Conservation (phyloP, 2,113 vertebrate genomes). For the Syngnathoides biaculeatus region DNA sequence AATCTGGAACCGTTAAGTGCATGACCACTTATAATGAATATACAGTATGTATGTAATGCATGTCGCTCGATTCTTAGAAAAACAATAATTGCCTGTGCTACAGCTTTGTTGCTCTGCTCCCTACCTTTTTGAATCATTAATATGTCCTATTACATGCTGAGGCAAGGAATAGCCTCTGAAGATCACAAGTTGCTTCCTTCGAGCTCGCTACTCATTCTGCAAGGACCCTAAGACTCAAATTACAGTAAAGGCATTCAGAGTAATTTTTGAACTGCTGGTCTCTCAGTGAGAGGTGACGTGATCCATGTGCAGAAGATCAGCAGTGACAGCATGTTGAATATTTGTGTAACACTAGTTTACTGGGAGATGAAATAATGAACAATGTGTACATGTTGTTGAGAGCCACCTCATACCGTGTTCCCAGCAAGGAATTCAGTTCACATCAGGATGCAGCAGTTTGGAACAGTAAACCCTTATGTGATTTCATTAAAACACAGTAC, state of each 20-base stretch:
- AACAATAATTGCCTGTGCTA: constrained; percentile 1
- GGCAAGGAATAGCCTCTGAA: not conserved
- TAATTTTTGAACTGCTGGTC: not conserved
- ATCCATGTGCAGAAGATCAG: not conserved
- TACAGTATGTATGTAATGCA: not conserved
- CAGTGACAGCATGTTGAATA: not conserved
- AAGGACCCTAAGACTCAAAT: not conserved
- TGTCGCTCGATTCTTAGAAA: not conserved
- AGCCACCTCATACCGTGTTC: not conserved
- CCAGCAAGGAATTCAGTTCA: too few species aligned
- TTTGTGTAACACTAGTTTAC: not conserved
- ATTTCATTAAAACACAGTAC: too few species aligned
- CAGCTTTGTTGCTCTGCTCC: not conserved
- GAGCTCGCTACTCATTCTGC: not conserved
- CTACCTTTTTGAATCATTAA: not conserved
- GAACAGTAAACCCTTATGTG: too few species aligned
- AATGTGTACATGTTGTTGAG: not conserved
- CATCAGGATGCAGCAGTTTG: too few species aligned
- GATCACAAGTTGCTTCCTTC: not conserved
- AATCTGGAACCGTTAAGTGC: not conserved
- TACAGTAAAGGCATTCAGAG: not conserved
- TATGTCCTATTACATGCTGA: not conserved
- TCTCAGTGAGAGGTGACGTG: not conserved
- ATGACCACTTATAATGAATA: not conserved
- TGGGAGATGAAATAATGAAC: not conserved